Base-by-base conservation (phyloP, 37 sponge, comb jelly and placozoan genomes). In the Agelas oroides region DNA sequence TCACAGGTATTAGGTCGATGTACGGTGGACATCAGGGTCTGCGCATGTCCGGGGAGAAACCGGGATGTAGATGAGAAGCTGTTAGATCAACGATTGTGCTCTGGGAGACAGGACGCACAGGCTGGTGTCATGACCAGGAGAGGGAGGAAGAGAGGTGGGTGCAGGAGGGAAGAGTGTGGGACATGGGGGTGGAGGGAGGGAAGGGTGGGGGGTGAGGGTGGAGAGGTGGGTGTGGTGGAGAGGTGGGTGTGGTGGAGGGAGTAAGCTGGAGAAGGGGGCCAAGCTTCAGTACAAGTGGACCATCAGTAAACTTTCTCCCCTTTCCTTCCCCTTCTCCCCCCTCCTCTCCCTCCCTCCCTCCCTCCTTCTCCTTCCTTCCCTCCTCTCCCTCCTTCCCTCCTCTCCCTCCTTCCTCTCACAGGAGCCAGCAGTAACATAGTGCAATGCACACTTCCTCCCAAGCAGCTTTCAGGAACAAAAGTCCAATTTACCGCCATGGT, bases 31-130 rank as follows among this genome's bases (percentile, higher is more conserved):
- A 53, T 78, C 40, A 56, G 87, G 30, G 87, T 92, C 60, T 92
- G 87, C 73, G 84, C 92, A 19, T 92, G 87, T 0, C 83, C 92
- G 14, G 87, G 92, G 0, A 59, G 92, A 34, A 87, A 92, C 75
- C 38, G 80, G 54, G 41, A 37, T 35, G 56, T 35, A 5, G 73
- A 79, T 33, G 90, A 90, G 72, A 40, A 20, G 64, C 79, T 25
- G 64, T 32, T 19, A 12, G 38, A 14, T 8, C 18, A 34, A 5
- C 65, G 5, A 65, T 53, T 32, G 23, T 3, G 28, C 39, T 46
- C 46, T 46, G n/a, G 46, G 8, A 12, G 8, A 12, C 46, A 46
- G 3, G 46, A 8, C 46, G 69, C 19, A 13, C 58, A 1, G 1
- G 67, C 13, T 13, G 28, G 24, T 38, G 27, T 21, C 3, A 24